Conservation (phyloP, 1,140 invertebrate species). For the Mercenaria mercenaria region DNA sequence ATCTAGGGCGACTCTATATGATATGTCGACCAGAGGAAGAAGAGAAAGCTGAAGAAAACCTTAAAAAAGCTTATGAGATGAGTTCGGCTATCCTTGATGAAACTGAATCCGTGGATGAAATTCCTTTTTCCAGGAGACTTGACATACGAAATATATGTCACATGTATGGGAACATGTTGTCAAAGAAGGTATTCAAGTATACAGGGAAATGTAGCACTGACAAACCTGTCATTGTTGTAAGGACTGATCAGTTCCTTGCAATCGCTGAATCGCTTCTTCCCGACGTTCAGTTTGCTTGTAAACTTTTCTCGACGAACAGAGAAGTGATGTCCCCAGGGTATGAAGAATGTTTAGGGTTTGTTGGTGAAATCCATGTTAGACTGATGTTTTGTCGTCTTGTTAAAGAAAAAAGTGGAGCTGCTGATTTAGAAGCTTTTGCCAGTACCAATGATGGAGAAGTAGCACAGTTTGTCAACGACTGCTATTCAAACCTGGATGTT, state of each 20-base stretch:
- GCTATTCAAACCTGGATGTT: constrained; percentile 40
- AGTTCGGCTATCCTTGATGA: constrained; percentile 3
- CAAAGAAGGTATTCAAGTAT: constrained; percentile 33
- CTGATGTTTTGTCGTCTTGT: constrained; percentile 67
- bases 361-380: constrained; percentile 65
- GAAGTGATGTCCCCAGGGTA: constrained; percentile 51
- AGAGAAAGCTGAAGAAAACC: constrained; percentile 64
- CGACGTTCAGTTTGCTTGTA: constrained; percentile 56
- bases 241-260: constrained; percentile 11
- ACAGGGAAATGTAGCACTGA: constrained; percentile 31
- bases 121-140: constrained; percentile 3
- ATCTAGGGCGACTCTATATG: constrained; percentile 69
- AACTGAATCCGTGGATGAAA: background rate
- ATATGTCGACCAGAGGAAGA: constrained; percentile 67
- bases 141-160: constrained; percentile 65
- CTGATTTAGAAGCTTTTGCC: constrained; percentile 21
- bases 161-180: constrained; percentile 68
- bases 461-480: constrained; percentile 48
- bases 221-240: constrained; percentile 18
- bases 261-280: constrained; percentile 25
- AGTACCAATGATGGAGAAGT: background rate
- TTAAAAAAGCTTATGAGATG: constrained; percentile 55
- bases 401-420: constrained; percentile 15
- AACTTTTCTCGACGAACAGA: constrained; percentile 65
- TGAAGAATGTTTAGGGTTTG: constrained; percentile 52